Base-by-base conservation (phyloP, 2,888 invertebrate species). In the Bhutanitis thaidina region DNA sequence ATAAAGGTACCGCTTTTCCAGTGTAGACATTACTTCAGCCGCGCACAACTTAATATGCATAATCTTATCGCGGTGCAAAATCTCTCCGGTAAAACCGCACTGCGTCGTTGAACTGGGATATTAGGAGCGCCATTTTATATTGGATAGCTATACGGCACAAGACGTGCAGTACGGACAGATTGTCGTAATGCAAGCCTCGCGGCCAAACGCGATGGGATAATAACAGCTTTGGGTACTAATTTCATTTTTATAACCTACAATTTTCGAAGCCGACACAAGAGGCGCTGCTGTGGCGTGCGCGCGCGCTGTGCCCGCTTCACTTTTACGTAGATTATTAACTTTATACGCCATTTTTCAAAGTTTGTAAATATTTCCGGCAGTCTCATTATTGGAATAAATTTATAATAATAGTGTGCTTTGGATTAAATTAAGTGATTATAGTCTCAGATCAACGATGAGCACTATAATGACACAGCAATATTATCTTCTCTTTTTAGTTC, bases 201-300 rank as follows among this genome's bases (percentile, higher is more conserved):
- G 87, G 89, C 82, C 86, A 86, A 88, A 88, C 82, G 86, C 89
- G 88, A 89, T 88, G 89, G 88, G 88, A 88, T 89, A 89, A 89
- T 89, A 89, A 89, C 87, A 88, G 80, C 86, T 86, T 88, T 83
- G 84, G 80, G 77, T 86, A 88, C 89, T 89, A 89, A 89, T 89
- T 89, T 89, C 87, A 88, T 89, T 89, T 89, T 89, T 89, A 89
- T 89, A 89, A 88, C 89, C 89, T 85, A 86, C 89, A 88, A 89
- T 89, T 89, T 89, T 75, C 76, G 85, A 87, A 80, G 89, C 89
- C 89, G 88, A 88, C 89, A 89, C 86, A 86, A 80, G 88, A 78
- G 86, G 86, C 87, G 88, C 88, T 88, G 89, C 88, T 66, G 89
- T 87, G 78, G 82, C 85, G 83, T 82, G 85, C 87, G 84, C 83